phyloP scores from a whole-genome alignment of 1,140 invertebrate species.

The Chelonus insularis region DNA sequence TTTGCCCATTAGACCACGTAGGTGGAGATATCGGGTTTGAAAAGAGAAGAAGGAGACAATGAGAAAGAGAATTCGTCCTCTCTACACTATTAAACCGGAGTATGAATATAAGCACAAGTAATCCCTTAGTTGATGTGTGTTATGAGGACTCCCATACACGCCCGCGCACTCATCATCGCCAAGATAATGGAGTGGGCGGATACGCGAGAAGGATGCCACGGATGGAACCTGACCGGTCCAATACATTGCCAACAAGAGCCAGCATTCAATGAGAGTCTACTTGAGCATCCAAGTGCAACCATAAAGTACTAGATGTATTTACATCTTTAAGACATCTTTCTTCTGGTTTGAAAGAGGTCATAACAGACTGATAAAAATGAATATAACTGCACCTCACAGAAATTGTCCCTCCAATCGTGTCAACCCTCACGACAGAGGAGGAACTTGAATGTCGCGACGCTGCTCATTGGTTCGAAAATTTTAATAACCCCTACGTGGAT shows the following conservation, averaged over 20 bases:
- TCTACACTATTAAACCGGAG: not conserved
- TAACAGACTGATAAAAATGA: too few species aligned
- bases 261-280: conserved; percentile 44
- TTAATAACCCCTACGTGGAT: conserved; percentile 57
- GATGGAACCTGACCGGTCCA: conserved; percentile 41
- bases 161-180: conserved; percentile 58
- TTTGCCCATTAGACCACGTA: conserved; percentile 50
- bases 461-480: conserved; percentile 59
- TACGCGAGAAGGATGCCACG: conserved; percentile 45
- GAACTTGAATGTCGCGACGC: conserved; percentile 38
- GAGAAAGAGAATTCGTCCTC: conserved; percentile 16
- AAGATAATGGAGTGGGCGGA: conserved; percentile 59
- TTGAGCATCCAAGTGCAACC: conserved; percentile 40
- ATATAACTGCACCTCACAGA: not conserved
- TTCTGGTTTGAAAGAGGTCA: too few species aligned
- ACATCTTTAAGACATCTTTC: too few species aligned
- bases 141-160: conserved; percentile 49
- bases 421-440: conserved; percentile 24
- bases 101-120: conserved; percentile 37
- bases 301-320: conserved; percentile 49
- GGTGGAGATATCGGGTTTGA: conserved; percentile 26
- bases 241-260: conserved; percentile 44
- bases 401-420: not conserved
- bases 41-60: conserved; percentile 14
- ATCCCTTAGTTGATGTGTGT: conserved; percentile 53